Evolutionary conservation across 2,797 vertebrate genomes (phyloP).

Genomic region (Enteromius radiatus): DNA sequence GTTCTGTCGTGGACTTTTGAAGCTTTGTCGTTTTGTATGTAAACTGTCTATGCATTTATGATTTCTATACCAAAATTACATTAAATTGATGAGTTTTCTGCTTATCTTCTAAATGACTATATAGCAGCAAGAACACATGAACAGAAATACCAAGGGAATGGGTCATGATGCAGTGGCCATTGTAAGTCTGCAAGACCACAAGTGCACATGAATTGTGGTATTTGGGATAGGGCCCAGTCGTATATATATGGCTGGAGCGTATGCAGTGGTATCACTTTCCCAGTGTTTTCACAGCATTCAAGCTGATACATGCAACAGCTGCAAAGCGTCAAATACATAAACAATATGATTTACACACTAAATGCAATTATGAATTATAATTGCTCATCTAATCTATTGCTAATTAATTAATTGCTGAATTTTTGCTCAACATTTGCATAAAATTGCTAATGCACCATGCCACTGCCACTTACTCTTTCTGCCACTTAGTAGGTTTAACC

Average conservation of each 20-base stretch:
- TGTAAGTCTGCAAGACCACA: not conserved
- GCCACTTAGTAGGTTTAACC: not conserved
- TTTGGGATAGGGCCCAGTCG: not conserved
- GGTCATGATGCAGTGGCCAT: not conserved
- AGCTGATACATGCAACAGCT: not conserved
- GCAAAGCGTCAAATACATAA: not conserved
- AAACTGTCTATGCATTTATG: not conserved
- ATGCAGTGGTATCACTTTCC: not conserved
- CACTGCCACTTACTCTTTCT: not conserved
- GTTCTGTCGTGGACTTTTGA: not conserved
- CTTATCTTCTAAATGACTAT: not conserved
- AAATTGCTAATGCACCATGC: not conserved
- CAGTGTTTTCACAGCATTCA: not conserved
- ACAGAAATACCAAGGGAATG: not conserved
- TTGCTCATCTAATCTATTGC: not conserved
- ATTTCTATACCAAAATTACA: too few species aligned
- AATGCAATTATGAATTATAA: not conserved
- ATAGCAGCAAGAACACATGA: not conserved
- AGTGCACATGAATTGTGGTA: not conserved
- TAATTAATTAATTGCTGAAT: too few species aligned
- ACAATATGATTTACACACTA: not conserved
- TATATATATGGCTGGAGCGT: not conserved
- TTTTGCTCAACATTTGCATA: not conserved
- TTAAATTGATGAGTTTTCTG: not conserved
- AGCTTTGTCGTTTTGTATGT: not conserved